phyloP scores from a whole-genome alignment of 2,888 invertebrate genomes.

The Athripsodes cinereus region DNA sequence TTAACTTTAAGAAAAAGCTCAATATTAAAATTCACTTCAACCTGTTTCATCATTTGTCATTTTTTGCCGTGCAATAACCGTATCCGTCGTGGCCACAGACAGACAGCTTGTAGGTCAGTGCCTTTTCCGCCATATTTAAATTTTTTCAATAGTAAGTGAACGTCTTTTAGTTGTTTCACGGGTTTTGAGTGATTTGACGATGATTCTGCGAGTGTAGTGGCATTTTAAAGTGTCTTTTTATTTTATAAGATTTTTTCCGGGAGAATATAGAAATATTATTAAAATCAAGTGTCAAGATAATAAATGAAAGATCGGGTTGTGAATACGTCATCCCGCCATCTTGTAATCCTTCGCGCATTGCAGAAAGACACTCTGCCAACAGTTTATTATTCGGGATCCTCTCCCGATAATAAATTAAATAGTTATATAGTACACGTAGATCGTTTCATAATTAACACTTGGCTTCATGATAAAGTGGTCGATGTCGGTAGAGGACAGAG shows the following conservation, averaged over 20 bases:
- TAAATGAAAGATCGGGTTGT: conserved; percentile 15
- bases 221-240: neutral
- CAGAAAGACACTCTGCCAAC: conserved; percentile 52
- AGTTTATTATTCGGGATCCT: conserved; percentile 52
- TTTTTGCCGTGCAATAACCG: too few relatives aligned
- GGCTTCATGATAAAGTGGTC: conserved; percentile 48
- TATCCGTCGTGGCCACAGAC: conserved; percentile 4
- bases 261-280: conserved; percentile 10
- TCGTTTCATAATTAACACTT: conserved; percentile 50
- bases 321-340: conserved; percentile 41
- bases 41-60: too few relatives aligned
- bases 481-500: conserved; percentile 48
- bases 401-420: conserved; percentile 49
- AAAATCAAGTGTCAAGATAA: conserved; percentile 15
- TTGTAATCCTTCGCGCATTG: conserved; percentile 55
- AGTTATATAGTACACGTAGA: conserved; percentile 52
- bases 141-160: conserved; percentile 11
- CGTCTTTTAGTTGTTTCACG: neutral
- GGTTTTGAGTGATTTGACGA: neutral
- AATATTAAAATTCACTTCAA: too few relatives aligned
- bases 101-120: conserved; percentile 18
- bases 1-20: too few relatives aligned
- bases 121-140: conserved; percentile 22
- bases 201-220: neutral
- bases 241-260: conserved; percentile 6